Conservation (phyloP, 2,888 invertebrate genomes). For the Oasisia sp. region DNA sequence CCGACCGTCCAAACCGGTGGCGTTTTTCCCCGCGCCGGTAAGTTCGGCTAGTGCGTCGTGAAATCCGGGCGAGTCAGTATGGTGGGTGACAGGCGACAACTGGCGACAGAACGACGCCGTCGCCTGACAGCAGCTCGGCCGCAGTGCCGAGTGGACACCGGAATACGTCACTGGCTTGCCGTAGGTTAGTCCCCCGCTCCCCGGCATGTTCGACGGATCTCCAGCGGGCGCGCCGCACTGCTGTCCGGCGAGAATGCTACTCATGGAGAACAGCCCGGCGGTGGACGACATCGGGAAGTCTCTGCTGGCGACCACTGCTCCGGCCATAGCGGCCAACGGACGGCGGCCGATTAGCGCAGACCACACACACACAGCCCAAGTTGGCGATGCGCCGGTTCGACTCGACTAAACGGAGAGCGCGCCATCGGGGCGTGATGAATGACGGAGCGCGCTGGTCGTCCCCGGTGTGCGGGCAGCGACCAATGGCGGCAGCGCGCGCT, state of each 20-base stretch:
- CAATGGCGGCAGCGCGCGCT: neutral
- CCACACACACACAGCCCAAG: neutral
- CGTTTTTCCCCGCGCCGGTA: neutral
- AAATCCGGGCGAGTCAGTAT: neutral
- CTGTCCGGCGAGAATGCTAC: neutral
- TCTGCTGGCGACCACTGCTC: neutral
- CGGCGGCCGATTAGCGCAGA: neutral
- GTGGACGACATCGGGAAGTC: neutral
- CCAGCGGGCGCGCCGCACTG: neutral
- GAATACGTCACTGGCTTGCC: neutral
- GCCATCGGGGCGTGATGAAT: conserved; percentile 3
- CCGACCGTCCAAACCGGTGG: neutral
- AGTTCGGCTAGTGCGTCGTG: neutral
- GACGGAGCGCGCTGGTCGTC: neutral
- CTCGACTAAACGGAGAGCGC: neutral
- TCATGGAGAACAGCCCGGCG: neutral
- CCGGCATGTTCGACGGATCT: neutral
- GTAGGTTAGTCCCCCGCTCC: neutral
- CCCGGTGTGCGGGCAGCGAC: neutral
- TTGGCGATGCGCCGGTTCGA: neutral
- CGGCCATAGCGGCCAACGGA: neutral
- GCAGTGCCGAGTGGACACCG: neutral
- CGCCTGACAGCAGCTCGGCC: neutral
- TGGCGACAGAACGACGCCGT: neutral
- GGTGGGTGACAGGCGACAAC: neutral